Conservation (phyloP, 2,888 invertebrate species). For the Agrilus biguttatus region DNA sequence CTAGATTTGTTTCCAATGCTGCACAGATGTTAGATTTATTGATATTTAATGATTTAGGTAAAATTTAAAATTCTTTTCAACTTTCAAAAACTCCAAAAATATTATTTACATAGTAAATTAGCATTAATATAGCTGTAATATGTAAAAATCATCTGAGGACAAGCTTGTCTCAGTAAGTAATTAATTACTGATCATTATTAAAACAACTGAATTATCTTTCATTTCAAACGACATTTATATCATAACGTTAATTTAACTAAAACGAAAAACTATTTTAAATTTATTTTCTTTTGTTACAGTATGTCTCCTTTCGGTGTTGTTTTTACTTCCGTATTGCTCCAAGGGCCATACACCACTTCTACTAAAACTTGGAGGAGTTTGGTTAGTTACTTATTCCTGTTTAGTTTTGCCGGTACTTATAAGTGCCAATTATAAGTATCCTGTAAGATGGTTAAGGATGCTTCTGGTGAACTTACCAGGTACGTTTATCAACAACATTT, state of each 20-base stretch:
- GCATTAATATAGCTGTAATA: too few relatives aligned
- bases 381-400: conserved; percentile 50
- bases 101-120: too few relatives aligned
- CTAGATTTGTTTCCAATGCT: too few relatives aligned
- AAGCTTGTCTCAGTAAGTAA: too few relatives aligned
- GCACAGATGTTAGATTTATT: too few relatives aligned
- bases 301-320: conserved; percentile 51
- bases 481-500: conserved; percentile 21
- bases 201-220: too few relatives aligned
- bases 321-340: conserved; percentile 48
- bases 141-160: too few relatives aligned
- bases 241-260: too few relatives aligned
- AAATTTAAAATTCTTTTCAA: too few relatives aligned
- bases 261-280: neutral
- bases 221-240: neutral
- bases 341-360: conserved; percentile 41
- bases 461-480: conserved; percentile 41
- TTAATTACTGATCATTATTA: too few relatives aligned
- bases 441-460: conserved; percentile 45
- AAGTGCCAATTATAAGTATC: conserved; percentile 55
- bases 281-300: conserved; percentile 34
- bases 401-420: conserved; percentile 52
- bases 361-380: conserved; percentile 39
- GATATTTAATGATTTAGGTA: too few relatives aligned
- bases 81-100: too few relatives aligned